Evolutionary conservation across 2,888 invertebrate species (phyloP).

Genomic region (Macrosiphum euphorbiae): DNA sequence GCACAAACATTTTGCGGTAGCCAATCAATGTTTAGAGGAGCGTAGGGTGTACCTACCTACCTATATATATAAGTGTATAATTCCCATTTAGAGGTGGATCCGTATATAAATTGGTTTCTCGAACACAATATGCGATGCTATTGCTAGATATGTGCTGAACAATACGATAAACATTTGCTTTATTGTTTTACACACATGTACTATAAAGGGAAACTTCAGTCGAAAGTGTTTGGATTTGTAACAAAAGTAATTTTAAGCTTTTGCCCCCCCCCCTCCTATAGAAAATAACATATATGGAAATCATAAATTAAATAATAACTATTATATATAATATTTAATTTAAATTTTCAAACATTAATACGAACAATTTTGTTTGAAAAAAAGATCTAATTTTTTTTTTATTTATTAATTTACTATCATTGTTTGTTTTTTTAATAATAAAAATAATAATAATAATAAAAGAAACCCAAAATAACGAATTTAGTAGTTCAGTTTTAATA

Average conservation of each 20-base stretch:
- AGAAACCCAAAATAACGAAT: neutral
- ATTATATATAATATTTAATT: neutral
- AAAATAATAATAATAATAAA: neutral
- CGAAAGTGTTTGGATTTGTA: neutral
- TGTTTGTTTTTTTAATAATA: neutral
- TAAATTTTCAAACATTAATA: neutral
- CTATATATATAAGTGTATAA: slow-evolving; percentile 11
- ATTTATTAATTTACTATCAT: neutral
- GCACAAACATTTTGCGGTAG: neutral
- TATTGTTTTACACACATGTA: neutral
- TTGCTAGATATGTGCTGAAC: neutral
- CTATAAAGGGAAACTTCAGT: neutral
- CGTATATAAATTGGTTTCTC: slow-evolving; percentile 16
- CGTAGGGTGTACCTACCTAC: neutral
- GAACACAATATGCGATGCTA: neutral
- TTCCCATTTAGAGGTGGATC: neutral
- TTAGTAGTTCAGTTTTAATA: neutral
- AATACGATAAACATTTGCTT: slow-evolving; percentile 34
- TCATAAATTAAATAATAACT: neutral
- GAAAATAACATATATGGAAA: neutral
- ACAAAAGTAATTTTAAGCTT: neutral
- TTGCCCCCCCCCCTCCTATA: too few species aligned
- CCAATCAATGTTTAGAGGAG: slow-evolving; percentile 14
- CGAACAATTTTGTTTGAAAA: neutral
- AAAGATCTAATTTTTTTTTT: neutral